phyloP scores from a whole-genome alignment of 2,797 vertebrate species.

The Acrossocheilus wenchowensis region DNA sequence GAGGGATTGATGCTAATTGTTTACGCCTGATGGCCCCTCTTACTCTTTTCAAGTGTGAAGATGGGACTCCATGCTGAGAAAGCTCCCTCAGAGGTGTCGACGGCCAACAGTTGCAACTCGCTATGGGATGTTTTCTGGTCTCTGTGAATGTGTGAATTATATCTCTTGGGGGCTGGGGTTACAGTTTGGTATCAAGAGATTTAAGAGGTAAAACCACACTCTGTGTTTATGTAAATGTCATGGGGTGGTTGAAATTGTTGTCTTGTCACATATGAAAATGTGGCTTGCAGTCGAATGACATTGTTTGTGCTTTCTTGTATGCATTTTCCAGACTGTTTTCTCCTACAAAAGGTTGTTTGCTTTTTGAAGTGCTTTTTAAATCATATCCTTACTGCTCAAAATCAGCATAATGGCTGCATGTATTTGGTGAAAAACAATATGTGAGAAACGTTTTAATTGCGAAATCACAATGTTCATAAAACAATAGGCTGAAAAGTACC shows the following conservation, averaged over 20 bases:
- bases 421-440: background rate
- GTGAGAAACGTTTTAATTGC: background rate
- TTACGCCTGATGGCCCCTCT: conserved; percentile 32
- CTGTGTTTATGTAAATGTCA: conserved; percentile 46
- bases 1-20: conserved; percentile 10
- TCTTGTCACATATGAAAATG: conserved; percentile 55
- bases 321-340: background rate
- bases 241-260: conserved; percentile 58
- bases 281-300: conserved; percentile 39
- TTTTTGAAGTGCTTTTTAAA: background rate
- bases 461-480: background rate
- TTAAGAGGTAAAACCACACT: conserved; percentile 41
- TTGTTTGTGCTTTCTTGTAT: conserved; percentile 46
- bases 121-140: conserved; percentile 61
- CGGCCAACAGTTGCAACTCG: conserved; percentile 65
- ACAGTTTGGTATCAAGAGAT: conserved; percentile 59
- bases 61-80: conserved; percentile 67
- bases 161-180: conserved; percentile 38
- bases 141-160: conserved; percentile 57
- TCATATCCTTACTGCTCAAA: background rate
- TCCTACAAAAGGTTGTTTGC: background rate
- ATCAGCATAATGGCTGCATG: background rate
- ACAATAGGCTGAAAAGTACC: background rate
- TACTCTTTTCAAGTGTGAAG: conserved; percentile 74
- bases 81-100: conserved; percentile 76